phyloP scores from a whole-genome alignment of 2,888 invertebrate species.

The Sphaerophoria taeniata region DNA sequence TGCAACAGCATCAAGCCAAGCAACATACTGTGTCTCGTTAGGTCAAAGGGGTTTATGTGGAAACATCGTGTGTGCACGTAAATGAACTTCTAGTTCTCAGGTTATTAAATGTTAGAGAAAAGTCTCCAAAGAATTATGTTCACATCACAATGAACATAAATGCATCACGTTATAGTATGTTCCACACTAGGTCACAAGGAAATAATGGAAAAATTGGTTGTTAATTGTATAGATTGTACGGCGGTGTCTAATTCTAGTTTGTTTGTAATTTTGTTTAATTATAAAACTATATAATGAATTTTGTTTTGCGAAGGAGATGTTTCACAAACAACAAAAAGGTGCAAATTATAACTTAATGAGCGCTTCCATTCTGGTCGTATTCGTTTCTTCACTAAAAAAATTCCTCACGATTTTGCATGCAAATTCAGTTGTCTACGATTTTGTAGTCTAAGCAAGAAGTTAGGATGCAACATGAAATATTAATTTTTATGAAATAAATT shows the following conservation, averaged over 20 bases:
- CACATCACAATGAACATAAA: constrained; percentile 22
- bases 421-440: constrained; percentile 35
- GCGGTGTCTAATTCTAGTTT: constrained; percentile 63
- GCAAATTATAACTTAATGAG: constrained; percentile 72
- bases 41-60: constrained; percentile 45
- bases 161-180: neutral
- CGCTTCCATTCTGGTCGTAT: constrained; percentile 50
- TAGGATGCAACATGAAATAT: no score
- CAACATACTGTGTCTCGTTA: constrained; percentile 27
- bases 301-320: constrained; percentile 30
- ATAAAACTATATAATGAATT: constrained; percentile 44
- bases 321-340: constrained; percentile 51
- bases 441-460: no score
- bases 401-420: constrained; percentile 46
- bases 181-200: constrained; percentile 66
- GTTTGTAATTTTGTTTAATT: constrained; percentile 66
- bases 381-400: constrained; percentile 18
- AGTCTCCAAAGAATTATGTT: constrained; percentile 18
- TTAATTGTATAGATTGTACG: constrained; percentile 61
- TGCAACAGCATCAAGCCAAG: neutral
- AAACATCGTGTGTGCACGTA: constrained; percentile 28
- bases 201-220: constrained; percentile 32
- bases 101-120: constrained; percentile 15
- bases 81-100: constrained; percentile 48
- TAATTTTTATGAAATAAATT: no score